Base-by-base conservation (phyloP, 2,113 vertebrate genomes). In the Cephalopterus ornatus region DNA sequence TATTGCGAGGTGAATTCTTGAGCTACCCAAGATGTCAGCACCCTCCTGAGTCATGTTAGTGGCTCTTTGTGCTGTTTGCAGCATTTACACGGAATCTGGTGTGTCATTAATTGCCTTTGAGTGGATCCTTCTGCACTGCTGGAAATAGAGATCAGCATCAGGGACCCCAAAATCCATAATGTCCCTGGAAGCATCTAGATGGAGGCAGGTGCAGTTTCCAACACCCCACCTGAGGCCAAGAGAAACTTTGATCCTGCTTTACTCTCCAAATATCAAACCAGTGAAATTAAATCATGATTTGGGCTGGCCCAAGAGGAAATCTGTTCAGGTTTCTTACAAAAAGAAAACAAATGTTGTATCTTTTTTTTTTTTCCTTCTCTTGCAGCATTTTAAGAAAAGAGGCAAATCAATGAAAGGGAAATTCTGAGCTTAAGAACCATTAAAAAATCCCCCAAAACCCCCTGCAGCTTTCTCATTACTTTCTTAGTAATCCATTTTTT, bases 101-200 rank as follows among this genome's bases (percentile, higher is more conserved):
- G 42, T 72, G 44, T 27, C 24, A 11, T 30, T 23, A 8, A 9
- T n/a, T 66, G 37, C 63, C 17, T 26, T 32, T 15, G 62, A 52
- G 52, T 4, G 71, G 55, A 14, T 62, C 50, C 73, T 53, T 74
- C 49, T 66, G 70, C 12, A 1, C 26, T 16, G 46, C 74, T 61
- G 72, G 65, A 14, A 44, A 4, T 0, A 1, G 17, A 6, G 70
- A 4, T 8, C 41, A 61, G 49, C 37, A 1, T 1, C 61, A 18
- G 37, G 53, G 18, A 15, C 7, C 17, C 12, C 15, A 7, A 23
- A 21, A 3, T 4, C 63, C 12, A 1, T 1, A 46, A 16, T 6
- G 27, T 5, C 5, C 33, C 68, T 28, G 49, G 72, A 2, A 62
- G 17, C 37, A 6, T 6, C 56, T 22, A 1, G 12, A 2, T 5